Base-by-base conservation (phyloP, 2,113 vertebrate genomes). In the Ptilorrhoa leucosticta region DNA sequence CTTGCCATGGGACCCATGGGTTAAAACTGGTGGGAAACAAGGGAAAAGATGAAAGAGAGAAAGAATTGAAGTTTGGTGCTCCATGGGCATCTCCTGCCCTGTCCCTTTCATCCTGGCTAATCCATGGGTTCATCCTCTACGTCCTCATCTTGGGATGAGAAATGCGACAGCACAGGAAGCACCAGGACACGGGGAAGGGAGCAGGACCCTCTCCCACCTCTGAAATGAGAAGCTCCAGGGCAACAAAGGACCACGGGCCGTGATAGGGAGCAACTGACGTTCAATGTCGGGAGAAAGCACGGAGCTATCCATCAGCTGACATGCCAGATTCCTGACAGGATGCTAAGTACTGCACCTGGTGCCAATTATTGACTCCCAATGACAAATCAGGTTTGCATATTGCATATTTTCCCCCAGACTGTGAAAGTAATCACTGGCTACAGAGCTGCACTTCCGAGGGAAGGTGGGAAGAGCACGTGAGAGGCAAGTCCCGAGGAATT, bases 301-400 rank as follows among this genome's bases (percentile, higher is more conserved):
- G 1, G 58, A 86, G 86, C 79, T 83, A 97, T 95, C 93, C 50
- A 91, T 93, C 93, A 94, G 92, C 66, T 92, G 90, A 61, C 87
- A 84, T 14, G 19, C 76, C 90, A 94, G 5, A 93, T 58, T 83
- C 20, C 2, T 89, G 93, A 95, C 96, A 91, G 79, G 83, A 83
- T 90, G 92, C 69, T 94, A 72, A 96, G 73, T 26, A 78, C 93
- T 69, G 83, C 83, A 81, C 94, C 87, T 45, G 71, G 33, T 53
- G 72, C 87, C 92, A 92, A 9, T 96, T 96, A 96, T 89, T 89
- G 94, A 91, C 77, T 92, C 64, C 81, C 93, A 68, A 35, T 78
- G 93, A 95, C 94, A 95, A 91, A 96, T 7, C 24, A 60, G 50
- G 15, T 96, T 95, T 96, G 85, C 77, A 89, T 83, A 65, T 94